Conservation (phyloP, 2,797 vertebrate species). For the Melanotaenia pygmaea region DNA sequence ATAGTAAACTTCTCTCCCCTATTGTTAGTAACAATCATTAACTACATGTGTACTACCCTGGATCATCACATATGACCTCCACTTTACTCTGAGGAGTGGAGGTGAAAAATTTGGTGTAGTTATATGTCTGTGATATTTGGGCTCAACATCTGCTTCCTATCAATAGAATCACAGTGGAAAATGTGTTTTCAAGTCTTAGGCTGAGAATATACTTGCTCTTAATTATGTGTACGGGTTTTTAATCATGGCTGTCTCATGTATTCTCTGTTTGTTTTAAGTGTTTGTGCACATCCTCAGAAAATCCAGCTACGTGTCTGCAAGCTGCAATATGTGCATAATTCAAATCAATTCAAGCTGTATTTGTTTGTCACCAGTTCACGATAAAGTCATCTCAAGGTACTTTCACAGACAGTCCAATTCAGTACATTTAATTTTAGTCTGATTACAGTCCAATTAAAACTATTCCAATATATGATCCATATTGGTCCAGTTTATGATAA, state of each 20-base stretch:
- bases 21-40: background rate
- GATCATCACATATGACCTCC: background rate
- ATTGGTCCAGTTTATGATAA: too few species aligned
- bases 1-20: background rate
- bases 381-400: too few species aligned
- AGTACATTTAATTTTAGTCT: too few species aligned
- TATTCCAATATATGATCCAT: too few species aligned
- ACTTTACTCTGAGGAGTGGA: background rate
- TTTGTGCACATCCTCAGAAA: too few species aligned
- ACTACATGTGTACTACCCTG: background rate
- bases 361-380: too few species aligned
- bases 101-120: background rate
- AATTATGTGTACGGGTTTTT: background rate
- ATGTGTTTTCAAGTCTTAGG: background rate
- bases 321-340: too few species aligned
- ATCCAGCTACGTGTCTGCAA: too few species aligned
- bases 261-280: too few species aligned
- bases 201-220: background rate
- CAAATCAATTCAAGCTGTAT: too few species aligned
- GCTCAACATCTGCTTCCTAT: background rate
- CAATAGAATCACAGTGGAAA: background rate
- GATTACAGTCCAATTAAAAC: too few species aligned
- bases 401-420: too few species aligned
- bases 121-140: background rate
- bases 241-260: background rate